Conservation (phyloP, 2,888 invertebrate genomes). For the Drosophila picticornis region DNA sequence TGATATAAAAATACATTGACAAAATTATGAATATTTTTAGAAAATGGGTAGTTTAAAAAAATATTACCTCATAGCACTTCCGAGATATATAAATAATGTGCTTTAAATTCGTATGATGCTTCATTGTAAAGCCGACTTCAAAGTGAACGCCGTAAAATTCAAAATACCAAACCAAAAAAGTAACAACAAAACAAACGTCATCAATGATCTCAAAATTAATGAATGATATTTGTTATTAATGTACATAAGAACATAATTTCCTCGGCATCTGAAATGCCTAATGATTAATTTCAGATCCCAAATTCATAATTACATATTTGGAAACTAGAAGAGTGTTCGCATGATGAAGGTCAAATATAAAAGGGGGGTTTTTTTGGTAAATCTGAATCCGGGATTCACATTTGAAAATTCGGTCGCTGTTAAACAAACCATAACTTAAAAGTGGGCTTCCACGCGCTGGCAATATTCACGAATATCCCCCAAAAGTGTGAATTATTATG, state of each 20-base stretch:
- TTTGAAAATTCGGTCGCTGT: constrained; percentile 1
- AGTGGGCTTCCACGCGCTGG: not conserved
- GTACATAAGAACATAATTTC: not conserved
- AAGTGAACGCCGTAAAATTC: not conserved
- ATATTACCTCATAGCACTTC: not conserved
- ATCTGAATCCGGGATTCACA: constrained; percentile 16
- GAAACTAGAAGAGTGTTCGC: not conserved
- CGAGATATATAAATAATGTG: not conserved
- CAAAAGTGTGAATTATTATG: not conserved
- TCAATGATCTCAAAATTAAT: not conserved
- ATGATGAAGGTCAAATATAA: constrained; percentile 18
- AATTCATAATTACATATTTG: constrained; percentile 11
- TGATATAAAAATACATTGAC: not conserved
- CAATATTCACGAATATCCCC: not conserved
- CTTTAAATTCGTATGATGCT: not conserved
- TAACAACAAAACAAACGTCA: not conserved
- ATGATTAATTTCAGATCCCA: not conserved
- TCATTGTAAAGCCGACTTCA: not conserved
- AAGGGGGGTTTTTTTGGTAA: constrained; percentile 18
- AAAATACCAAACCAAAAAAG: not conserved
- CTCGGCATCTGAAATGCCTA: too few species aligned
- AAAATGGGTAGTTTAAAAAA: not conserved
- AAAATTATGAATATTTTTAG: not conserved
- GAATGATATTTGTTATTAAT: not conserved
- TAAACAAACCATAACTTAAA: not conserved